These are phyloP conservation scores for Spisula solida DNA, from an alignment of 2,888 invertebrate species.

Conservation along the genomic window DNA sequence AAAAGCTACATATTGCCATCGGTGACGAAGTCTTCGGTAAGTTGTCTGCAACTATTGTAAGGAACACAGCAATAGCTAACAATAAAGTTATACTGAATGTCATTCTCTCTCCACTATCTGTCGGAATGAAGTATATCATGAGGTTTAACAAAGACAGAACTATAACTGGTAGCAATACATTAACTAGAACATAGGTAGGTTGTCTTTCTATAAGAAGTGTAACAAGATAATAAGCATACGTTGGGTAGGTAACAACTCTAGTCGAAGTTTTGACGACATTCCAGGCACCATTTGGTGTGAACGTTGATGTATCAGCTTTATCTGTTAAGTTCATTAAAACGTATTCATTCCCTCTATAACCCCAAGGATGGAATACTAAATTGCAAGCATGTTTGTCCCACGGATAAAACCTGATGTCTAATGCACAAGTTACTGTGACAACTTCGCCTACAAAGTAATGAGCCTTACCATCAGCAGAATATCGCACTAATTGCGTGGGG, in stretches of 20 bases:
- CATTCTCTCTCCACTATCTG: slow-evolving; percentile 29
- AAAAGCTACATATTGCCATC: slow-evolving; percentile 26
- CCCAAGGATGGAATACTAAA: background rate
- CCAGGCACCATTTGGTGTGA: background rate
- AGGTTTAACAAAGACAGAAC: background rate
- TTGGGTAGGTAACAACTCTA: background rate
- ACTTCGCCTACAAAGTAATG: slow-evolving; percentile 5
- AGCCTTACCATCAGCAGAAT: background rate
- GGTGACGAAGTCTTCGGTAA: slow-evolving; percentile 35
- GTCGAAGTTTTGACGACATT: background rate
- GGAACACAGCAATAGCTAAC: slow-evolving; percentile 29
- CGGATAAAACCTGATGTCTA: slow-evolving; percentile 17
- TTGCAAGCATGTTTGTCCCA: slow-evolving; percentile 11
- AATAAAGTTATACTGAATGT: slow-evolving; percentile 30
- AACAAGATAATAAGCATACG: background rate
- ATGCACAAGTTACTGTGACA: background rate
- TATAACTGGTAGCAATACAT: slow-evolving; percentile 7
- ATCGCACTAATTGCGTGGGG: slow-evolving; percentile 28
- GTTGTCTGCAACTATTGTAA: slow-evolving; percentile 36
- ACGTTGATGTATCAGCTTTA: background rate
- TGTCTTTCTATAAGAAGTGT: background rate
- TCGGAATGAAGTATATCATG: slow-evolving; percentile 5
- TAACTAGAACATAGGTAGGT: slow-evolving; percentile 3
- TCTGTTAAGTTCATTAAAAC: background rate
- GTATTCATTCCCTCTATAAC: background rate